Percentiles rank a stretch among this genome's conserved stretches.
Evolutionary conservation across 2,113 vertebrate genomes (phyloP).

Genomic region (Microcebus jonahi): DNA sequence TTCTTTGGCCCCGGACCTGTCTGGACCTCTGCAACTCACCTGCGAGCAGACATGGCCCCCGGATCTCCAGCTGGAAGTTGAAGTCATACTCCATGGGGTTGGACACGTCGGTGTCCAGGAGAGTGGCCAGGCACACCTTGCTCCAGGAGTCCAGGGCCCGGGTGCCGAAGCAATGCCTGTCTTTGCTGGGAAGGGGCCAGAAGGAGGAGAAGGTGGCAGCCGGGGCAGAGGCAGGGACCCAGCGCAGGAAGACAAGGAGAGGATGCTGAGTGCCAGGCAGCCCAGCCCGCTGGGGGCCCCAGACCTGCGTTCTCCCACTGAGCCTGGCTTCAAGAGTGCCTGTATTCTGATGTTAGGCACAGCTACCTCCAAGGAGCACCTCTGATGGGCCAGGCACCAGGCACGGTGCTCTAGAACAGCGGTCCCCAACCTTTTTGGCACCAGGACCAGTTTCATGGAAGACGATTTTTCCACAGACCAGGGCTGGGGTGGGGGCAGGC

Average conservation of each 20-base stretch:
- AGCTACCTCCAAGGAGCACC: not conserved
- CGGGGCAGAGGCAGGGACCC: not conserved
- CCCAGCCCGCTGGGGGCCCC: not conserved
- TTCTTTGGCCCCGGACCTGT: not conserved
- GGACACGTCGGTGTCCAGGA: constrained; percentile 90
- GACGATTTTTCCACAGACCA: no score
- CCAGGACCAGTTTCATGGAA: no score
- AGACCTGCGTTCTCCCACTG: no score
- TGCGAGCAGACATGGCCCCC: constrained; percentile 93
- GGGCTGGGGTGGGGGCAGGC: no score
- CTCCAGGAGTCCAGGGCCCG: constrained; percentile 80
- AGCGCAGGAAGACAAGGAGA: fast-evolving
- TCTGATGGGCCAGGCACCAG: fast-evolving
- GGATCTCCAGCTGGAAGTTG: constrained; percentile 96
- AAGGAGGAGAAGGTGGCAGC: not conserved
- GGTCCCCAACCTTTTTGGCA: no score
- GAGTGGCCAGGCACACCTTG: constrained; percentile 87
- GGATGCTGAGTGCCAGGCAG: not conserved
- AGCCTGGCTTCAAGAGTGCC: not conserved
- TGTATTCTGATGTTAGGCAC: not conserved
- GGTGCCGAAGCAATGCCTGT: constrained; percentile 79
- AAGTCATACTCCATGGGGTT: constrained; percentile 97
- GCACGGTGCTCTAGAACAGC: fast-evolving
- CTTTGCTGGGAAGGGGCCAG: constrained; percentile 71
- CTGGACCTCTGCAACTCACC: constrained; percentile 82